Evolutionary conservation across 2,113 vertebrate genomes (phyloP), one percentile per base, ranked within the genome.

Genomic region (Hippocampus guttulatus): DNA sequence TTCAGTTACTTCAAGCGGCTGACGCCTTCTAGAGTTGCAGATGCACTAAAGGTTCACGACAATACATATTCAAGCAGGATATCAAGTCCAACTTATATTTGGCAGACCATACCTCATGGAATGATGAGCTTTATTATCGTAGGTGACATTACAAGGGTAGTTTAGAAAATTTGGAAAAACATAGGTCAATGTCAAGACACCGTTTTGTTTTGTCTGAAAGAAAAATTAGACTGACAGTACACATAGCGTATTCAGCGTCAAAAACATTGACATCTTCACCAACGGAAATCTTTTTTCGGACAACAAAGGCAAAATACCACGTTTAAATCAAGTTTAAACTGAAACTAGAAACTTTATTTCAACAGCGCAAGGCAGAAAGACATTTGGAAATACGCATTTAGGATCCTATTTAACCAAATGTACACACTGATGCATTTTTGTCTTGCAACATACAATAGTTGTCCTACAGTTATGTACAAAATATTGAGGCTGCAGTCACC

Each of bases 311-410:
- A 94, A 94, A 95, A 95, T 95, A 96, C 93, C 94, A 96, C 89
- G 91, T 95, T 95, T 92, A 93, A 88, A 91, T 92, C 78, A 93
- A 8, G 15, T 94, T 95, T 95, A 93, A 90, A 94, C 95, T 94
- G 94, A 95, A 94, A 93, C 95, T 94, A 95, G 73, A 93, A 95
- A 95, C 95, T 97, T 96, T 98, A 97, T 98, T 96, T 94, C 95
- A 94, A 96, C 88, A 91, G 70, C 88, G 90, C 90, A 93, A 92
- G 91, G 93, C 90, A 94, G 94, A 93, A 96, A 93, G 93, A 95
- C 94, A 91, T 87, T 93, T 93, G 93, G 92, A 91, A 93, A 92
- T 88, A 91, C 27, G 58, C 89, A 92, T 96, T 94, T 94, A 95
- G 94, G 92, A 95, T 93, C 94, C 96, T 97, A 96, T 92, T 98